Evolutionary conservation across 2,113 vertebrate genomes (phyloP).

Genomic region (Rhabdomys dilectus): DNA sequence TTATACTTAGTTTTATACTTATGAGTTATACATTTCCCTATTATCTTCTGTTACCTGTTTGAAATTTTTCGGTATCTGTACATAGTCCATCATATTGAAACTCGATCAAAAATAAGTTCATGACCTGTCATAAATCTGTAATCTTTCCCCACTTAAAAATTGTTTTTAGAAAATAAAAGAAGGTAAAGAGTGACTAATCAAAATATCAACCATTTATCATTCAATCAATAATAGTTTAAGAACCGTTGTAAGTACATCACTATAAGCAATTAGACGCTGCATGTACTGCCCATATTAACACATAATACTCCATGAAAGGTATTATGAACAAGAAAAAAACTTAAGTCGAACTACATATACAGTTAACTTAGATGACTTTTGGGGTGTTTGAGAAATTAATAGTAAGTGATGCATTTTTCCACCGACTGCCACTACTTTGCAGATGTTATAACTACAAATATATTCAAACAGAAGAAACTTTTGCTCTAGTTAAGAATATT

Average conservation of each 20-base stretch:
- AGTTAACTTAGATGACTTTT: background rate
- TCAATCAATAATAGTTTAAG: background rate
- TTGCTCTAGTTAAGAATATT: background rate
- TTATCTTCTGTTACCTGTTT: background rate
- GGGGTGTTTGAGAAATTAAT: background rate
- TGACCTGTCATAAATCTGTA: background rate
- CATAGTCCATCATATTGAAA: background rate
- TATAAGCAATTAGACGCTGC: background rate
- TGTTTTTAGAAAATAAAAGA: background rate
- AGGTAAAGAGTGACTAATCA: background rate
- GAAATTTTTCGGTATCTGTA: background rate
- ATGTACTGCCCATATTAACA: background rate
- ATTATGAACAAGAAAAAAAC: background rate
- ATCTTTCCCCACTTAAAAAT: background rate
- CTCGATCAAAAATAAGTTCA: background rate
- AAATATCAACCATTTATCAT: background rate
- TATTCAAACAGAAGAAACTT: background rate
- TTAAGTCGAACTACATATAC: background rate
- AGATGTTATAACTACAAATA: background rate
- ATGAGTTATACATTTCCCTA: background rate
- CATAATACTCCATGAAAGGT: background rate
- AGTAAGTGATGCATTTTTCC: background rate
- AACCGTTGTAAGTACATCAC: background rate
- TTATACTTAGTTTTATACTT: background rate
- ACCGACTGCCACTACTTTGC: background rate